These are phyloP conservation scores for Hyperoplus lanceolatus DNA, from an alignment of 2,797 vertebrate species.

Conservation along the genomic window DNA sequence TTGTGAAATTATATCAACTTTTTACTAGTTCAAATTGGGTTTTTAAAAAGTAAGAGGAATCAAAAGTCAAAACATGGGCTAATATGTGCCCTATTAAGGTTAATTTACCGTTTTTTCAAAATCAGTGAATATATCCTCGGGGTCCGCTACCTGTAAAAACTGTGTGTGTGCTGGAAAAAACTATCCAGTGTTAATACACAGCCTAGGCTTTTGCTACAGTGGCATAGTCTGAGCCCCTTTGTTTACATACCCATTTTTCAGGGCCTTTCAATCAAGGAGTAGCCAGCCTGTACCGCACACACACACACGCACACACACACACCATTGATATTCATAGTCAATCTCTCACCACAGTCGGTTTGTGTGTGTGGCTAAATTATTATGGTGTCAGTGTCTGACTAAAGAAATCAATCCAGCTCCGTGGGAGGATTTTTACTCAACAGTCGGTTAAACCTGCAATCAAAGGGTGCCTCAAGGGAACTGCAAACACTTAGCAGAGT, in stretches of 20 bases:
- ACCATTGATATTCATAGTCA: background rate
- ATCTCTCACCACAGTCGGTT: background rate
- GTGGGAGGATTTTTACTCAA: slow-evolving; percentile 17
- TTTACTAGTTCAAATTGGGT: background rate
- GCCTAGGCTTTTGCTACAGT: too few relatives aligned
- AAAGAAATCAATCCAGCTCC: slow-evolving; percentile 18
- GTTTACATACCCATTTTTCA: too few relatives aligned
- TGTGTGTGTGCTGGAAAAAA: too few relatives aligned
- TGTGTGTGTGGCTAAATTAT: slow-evolving; percentile 8
- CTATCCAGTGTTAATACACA: too few relatives aligned
- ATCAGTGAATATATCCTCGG: too few relatives aligned
- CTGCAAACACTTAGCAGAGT: slow-evolving; percentile 33
- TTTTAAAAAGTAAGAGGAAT: background rate
- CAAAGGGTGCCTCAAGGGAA: slow-evolving; percentile 25
- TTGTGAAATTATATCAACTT: background rate
- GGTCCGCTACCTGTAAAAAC: too few relatives aligned
- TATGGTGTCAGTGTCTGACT: slow-evolving; percentile 9
- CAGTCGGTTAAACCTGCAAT: slow-evolving; percentile 44
- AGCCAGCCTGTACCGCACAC: background rate
- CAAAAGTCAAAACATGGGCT: background rate
- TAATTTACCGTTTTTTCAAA: too few relatives aligned
- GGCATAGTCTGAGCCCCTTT: too few relatives aligned
- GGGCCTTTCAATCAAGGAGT: background rate
- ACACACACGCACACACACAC: background rate
- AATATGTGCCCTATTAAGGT: background rate